These are phyloP conservation scores for Laothoe populi DNA, from an alignment of 2,888 invertebrate genomes.

Conservation along the genomic window DNA sequence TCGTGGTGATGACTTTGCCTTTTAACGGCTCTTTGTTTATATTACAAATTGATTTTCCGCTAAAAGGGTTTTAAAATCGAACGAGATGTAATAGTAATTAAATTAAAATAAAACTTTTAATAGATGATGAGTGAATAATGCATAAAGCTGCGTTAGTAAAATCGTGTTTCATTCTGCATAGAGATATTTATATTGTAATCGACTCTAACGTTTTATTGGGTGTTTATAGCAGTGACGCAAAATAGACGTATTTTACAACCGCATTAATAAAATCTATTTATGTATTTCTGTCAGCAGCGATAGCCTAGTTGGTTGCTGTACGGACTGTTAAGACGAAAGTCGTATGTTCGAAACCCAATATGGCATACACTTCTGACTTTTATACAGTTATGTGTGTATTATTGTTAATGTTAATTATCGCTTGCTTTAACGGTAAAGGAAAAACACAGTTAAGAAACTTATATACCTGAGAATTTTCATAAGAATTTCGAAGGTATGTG, in stretches of 20 bases:
- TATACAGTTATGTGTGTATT: no score
- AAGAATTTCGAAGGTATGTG: no score
- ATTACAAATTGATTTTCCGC: neutral
- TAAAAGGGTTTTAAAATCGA: neutral
- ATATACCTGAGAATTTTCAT: no score
- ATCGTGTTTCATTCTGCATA: neutral
- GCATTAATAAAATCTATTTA: constrained; percentile 6
- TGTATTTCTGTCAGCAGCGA: constrained; percentile 5
- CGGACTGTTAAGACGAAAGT: no score
- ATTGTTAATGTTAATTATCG: no score
- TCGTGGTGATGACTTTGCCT: neutral
- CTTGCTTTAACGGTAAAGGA: no score
- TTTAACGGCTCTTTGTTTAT: neutral
- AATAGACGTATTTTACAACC: neutral
- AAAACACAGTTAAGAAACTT: no score
- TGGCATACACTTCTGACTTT: no score
- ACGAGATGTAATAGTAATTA: neutral
- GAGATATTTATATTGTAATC: constrained; percentile 4
- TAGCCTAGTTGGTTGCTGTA: no score
- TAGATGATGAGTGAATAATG: no score
- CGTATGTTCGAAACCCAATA: no score
- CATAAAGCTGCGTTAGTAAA: neutral
- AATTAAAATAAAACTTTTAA: neutral
- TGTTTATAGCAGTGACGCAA: constrained; percentile 16
- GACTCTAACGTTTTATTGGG: constrained; percentile 11